Base-by-base conservation (phyloP, 2,888 invertebrate species). In the Drepana falcataria region DNA sequence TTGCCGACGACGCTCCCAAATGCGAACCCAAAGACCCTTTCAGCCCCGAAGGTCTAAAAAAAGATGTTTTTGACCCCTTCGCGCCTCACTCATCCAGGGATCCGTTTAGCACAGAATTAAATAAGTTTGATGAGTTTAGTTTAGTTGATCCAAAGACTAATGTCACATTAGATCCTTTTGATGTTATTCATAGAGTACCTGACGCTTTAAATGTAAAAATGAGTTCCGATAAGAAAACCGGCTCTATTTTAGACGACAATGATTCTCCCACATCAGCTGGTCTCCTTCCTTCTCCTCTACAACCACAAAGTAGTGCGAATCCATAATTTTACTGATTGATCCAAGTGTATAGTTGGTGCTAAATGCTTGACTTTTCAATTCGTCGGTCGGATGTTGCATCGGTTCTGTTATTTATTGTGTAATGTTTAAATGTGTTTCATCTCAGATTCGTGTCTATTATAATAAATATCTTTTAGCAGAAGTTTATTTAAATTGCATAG, bases 261-360 rank as follows among this genome's bases (percentile, higher is more conserved):
- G 80, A 85, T 21, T 91, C 90, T 0, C 89, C 92, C 0, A 85
- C 87, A 0, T 71, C 85, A 0, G 92, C 83, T 3, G 90, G 91
- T 53, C 77, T 93, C 0, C 71, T 93, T 48, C 94, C 93, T 0
- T 92, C 93, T 0, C 93, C 94, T 0, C 66, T 94, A n/a, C 90
- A 90, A 66, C 93, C 94, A 2, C 88, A 87, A 56, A 85, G 66
- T 51, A 81, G 75, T 55, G 62, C 57, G 40, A 82, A 83, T 58
- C 66, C 71, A 49, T 60, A 44, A 70, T 54, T 81, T 77, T 63
- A 51, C 53, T 49, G 47, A 52, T n/a, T 41, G 47, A 65, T 58
- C 59, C 61, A 63, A 56, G 61, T 60, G 69, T 21, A 21, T 21
- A 21, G 63, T 69, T 63, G 68, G 71, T 70, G 72, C 70, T 21